Evolutionary conservation across 2,888 invertebrate genomes (phyloP), one percentile per base, ranked within the genome.

Genomic region (Synergus itoensis): DNA sequence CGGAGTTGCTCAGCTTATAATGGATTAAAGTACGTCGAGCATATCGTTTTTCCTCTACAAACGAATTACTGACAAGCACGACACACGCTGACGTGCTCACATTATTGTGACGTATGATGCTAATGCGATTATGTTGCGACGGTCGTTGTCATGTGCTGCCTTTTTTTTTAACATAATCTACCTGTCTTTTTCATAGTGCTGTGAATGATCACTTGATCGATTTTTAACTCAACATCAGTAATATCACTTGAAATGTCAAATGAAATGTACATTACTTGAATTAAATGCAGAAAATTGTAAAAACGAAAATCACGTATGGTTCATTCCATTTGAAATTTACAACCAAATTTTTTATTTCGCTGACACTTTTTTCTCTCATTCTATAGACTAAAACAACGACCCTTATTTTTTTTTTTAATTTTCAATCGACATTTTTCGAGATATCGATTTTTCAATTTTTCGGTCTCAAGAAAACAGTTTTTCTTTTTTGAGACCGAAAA

Each of bases 41-140:
- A 73, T 73, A 73, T 73, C 73, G 53, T 73, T 73, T 73, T 73
- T 73, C 73, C 73, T 73, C 73, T 48, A 73, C 73, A 73, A 73
- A 73, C 53, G 73, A 73, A 73, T 73, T 73, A 73, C 73, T 73
- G 73, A 73, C 73, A 48, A 73, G 48, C 73, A 73, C 48, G 73
- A 73, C 73, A 73, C 48, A 73, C 73, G 73, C 48, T 73, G 73
- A 53, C 53, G 53, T 48, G 48, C 73, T 73, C 73, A 48, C 73
- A 73, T 73, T 73, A 73, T 73, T 73, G 53, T 73, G 73, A 73
- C 73, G 73, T 73, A 73, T 73, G 73, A 73, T 73, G 48, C 73
- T 73, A 73, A 73, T 73, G 53, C 73, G 73, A 73, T 73, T 73
- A 73, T 53, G 53, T 48, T 28, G 36, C 73, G 48, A 53, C 73